Conservation (phyloP, 2,888 invertebrate genomes). For the Microplitis manilae region DNA sequence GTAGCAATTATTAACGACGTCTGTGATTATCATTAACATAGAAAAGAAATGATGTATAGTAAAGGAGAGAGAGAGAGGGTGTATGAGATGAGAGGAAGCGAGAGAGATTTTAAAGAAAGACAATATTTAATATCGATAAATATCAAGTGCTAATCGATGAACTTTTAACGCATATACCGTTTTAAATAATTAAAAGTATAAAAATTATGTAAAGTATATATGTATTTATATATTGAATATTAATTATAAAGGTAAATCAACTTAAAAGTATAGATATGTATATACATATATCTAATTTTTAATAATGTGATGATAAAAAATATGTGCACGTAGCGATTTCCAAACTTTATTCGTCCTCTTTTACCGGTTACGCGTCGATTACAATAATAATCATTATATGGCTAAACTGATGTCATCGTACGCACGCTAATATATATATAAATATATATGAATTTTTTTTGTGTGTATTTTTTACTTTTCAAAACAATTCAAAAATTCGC, state of each 20-base stretch:
- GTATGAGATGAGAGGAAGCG: conserved; percentile 27
- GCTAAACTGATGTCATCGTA: conserved; percentile 31
- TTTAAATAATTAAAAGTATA: conserved; percentile 39
- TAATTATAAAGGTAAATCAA: conserved; percentile 21
- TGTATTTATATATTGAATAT: conserved; percentile 42
- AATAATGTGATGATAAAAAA: conserved; percentile 36
- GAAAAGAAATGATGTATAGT: conserved; percentile 51
- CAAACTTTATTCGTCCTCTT: conserved; percentile 43
- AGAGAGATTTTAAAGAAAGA: conserved; percentile 44
- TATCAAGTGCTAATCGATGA: conserved; percentile 28
- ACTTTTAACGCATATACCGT: conserved; percentile 33
- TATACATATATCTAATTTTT: conserved; percentile 41
- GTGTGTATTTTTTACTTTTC: conserved; percentile 4
- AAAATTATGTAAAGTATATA: conserved; percentile 27
- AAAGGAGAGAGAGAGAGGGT: conserved; percentile 40
- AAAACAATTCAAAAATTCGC: background rate
- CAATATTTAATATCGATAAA: conserved; percentile 46
- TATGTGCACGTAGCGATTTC: conserved; percentile 48
- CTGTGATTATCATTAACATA: conserved; percentile 68
- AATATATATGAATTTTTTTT: conserved; percentile 2
- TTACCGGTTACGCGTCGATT: conserved; percentile 29
- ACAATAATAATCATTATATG: conserved; percentile 17
- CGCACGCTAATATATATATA: conserved; percentile 24
- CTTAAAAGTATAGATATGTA: conserved; percentile 28
- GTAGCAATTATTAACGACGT: conserved; percentile 67